These are phyloP conservation scores for Micrasema longulum DNA, from an alignment of 1,140 invertebrate genomes.

Conservation along the genomic window DNA sequence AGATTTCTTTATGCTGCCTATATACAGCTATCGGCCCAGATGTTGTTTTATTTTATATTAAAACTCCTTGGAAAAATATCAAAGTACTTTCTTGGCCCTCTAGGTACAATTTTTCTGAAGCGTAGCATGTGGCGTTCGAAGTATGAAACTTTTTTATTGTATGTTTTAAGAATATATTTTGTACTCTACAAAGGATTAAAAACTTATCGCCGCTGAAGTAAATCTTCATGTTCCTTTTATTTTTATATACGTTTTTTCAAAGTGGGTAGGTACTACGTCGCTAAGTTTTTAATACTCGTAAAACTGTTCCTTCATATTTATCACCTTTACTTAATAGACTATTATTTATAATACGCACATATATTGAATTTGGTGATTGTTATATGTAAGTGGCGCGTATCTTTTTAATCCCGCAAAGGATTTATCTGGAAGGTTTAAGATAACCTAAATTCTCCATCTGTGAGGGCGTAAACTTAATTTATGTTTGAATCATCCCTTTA, in stretches of 20 bases:
- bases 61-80: constrained; percentile 29
- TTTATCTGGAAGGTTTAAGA: no score
- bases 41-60: constrained; percentile 27
- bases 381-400: constrained; percentile 1
- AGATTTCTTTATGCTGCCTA: constrained; percentile 38
- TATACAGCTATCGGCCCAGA: constrained; percentile 13
- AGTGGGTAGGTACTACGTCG: no score
- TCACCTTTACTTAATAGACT: no score
- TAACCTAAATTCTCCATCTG: no score
- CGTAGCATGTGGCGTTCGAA: constrained; percentile 10
- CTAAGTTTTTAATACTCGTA: no score
- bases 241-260: constrained; percentile 3
- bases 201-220: background rate
- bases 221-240: background rate
- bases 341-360: no score
- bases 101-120: constrained; percentile 20
- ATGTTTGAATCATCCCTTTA: constrained; percentile 9
- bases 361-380: no score
- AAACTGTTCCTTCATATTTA: no score
- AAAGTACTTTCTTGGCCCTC: constrained; percentile 22
- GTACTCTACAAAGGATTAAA: constrained; percentile 8
- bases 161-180: background rate
- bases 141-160: constrained; percentile 28
- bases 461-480: background rate
- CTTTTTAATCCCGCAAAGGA: no score